phyloP scores from a whole-genome alignment of 2,888 invertebrate species.

The Bembecia ichneumoniformis region DNA sequence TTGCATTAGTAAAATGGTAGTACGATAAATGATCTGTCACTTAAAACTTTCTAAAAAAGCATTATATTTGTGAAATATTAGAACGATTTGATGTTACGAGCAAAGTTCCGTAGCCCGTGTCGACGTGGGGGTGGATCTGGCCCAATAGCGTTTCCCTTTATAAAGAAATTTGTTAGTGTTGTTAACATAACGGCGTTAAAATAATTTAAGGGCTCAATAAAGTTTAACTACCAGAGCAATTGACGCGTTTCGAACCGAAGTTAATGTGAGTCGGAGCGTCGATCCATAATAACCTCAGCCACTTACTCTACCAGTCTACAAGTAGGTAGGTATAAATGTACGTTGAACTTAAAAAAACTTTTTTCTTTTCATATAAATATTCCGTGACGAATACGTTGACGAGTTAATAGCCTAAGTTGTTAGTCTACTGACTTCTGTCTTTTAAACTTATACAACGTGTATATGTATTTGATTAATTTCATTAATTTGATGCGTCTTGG shows the following conservation, averaged over 20 bases:
- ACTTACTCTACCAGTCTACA: constrained; percentile 24
- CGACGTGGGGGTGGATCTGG: constrained; percentile 2
- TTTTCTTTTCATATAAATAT: no score
- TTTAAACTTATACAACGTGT: no score
- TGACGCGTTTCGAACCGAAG: constrained; percentile 44
- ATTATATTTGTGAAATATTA: constrained; percentile 33
- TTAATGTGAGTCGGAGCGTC: constrained; percentile 44
- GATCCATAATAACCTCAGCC: constrained; percentile 49
- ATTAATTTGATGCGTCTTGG: no score
- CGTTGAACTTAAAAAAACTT: no score
- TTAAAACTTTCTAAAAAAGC: constrained; percentile 3
- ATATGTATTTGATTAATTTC: no score
- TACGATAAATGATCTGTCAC: neutral
- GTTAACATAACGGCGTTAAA: constrained; percentile 54
- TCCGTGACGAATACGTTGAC: no score
- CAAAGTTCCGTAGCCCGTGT: constrained; percentile 23
- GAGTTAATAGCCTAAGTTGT: no score
- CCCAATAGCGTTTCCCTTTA: constrained; percentile 38
- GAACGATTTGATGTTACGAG: constrained; percentile 38
- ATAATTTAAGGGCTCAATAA: constrained; percentile 58
- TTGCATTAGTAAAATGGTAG: no score
- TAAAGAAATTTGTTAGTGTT: constrained; percentile 53
- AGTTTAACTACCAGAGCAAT: constrained; percentile 53
- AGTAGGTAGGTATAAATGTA: neutral
- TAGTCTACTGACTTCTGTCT: no score